A percentile compares a stretch with the other conserved stretches of the same genome.
Evolutionary conservation across 2,113 vertebrate species (phyloP).

Genomic region (Lepus americanus): DNA sequence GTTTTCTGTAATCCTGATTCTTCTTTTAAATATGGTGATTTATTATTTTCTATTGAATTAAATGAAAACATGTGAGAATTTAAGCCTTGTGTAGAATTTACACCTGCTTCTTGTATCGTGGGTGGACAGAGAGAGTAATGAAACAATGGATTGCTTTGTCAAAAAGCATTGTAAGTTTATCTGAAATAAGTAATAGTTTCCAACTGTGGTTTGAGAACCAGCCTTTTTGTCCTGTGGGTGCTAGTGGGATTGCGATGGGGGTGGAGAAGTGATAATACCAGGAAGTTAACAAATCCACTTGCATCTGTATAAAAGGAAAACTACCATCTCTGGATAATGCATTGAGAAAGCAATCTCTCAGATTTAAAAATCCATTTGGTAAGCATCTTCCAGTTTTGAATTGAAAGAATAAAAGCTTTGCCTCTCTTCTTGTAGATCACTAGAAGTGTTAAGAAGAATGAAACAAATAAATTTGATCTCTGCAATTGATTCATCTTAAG

Average conservation of each 20-base stretch:
- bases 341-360: neutral
- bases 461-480: neutral
- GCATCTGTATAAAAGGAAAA: neutral
- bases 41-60: constrained; percentile 86
- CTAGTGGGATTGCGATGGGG: neutral
- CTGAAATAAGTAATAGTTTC: constrained; percentile 71
- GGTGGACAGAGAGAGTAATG: constrained; percentile 53
- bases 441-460: neutral
- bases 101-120: constrained; percentile 80
- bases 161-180: constrained; percentile 70
- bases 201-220: constrained; percentile 52
- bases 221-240: neutral
- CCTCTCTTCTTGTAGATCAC: neutral
- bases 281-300: neutral
- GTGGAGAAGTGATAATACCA: neutral
- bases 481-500: neutral
- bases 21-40: constrained; percentile 86
- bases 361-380: neutral
- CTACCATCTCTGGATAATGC: constrained; percentile 10
- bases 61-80: constrained; percentile 86
- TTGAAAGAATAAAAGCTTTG: neutral
- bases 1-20: constrained; percentile 84
- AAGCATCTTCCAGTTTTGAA: constrained; percentile 22
- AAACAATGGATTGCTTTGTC: constrained; percentile 70
- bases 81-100: constrained; percentile 83